Percentiles rank a stretch among this genome's conserved stretches.
Conservation (phyloP, 2,888 invertebrate genomes). For the Listrodromus nycthemerus region DNA sequence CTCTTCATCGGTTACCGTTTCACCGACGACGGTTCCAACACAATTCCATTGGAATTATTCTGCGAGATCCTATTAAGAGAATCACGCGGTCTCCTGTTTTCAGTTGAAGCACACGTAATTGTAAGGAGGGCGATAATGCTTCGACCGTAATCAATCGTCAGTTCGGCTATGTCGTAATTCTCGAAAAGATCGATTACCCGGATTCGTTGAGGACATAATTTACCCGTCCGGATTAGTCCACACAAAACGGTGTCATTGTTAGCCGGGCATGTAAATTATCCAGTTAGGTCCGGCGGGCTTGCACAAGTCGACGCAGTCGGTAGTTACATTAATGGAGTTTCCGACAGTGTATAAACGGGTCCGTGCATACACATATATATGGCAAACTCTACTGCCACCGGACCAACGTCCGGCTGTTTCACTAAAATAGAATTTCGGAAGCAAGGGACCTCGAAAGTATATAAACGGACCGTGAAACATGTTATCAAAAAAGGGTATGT, state of each 20-base stretch:
- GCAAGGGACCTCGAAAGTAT: not conserved
- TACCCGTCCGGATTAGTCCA: conserved; percentile 1
- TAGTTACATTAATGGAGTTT: conserved; percentile 21
- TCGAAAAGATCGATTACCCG: not conserved
- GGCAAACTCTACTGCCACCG: not conserved
- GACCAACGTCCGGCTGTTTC: not conserved
- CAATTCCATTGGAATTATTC: not conserved
- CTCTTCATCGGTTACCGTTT: not conserved
- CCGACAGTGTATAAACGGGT: conserved; percentile 5
- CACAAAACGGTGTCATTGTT: conserved; percentile 11
- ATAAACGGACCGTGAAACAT: not conserved
- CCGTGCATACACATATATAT: not conserved
- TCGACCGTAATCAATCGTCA: not conserved
- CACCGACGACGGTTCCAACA: not conserved
- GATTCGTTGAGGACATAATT: not conserved
- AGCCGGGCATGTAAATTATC: conserved; percentile 11
- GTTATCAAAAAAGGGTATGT: not conserved
- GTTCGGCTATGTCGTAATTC: conserved; percentile 1
- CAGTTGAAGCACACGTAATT: not conserved
- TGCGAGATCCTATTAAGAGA: not conserved
- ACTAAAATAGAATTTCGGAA: not conserved
- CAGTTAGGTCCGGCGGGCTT: conserved; percentile 7
- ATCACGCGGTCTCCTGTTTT: not conserved
- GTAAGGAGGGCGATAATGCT: not conserved
- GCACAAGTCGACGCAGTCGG: conserved; percentile 14